Evolutionary conservation across 2,797 vertebrate species (phyloP).

Genomic region (Neosilurus mollespiculum): DNA sequence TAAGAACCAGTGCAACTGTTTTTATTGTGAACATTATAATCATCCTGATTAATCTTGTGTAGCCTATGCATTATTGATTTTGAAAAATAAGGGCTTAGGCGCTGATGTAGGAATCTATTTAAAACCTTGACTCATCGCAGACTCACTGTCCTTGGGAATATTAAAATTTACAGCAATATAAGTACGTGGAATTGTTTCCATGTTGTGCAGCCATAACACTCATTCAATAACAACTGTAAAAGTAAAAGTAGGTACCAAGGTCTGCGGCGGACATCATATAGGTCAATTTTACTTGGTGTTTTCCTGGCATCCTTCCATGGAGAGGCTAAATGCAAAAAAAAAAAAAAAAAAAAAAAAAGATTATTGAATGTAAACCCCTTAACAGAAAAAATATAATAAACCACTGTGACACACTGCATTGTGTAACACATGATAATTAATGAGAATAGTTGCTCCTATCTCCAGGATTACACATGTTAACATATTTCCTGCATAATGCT

Average conservation of each 20-base stretch:
- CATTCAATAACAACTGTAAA: constrained; percentile 18
- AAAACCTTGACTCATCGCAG: neutral
- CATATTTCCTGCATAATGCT: constrained; percentile 26
- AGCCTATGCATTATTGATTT: neutral
- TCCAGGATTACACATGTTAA: neutral
- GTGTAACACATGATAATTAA: neutral
- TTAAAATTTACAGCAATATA: no score
- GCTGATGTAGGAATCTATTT: neutral
- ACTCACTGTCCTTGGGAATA: neutral
- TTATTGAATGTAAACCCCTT: neutral
- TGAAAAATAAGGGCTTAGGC: neutral
- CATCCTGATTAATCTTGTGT: neutral
- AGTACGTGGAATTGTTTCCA: neutral
- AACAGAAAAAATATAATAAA: neutral
- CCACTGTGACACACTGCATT: neutral
- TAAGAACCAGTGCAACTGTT: neutral
- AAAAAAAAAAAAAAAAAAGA: constrained; percentile 19
- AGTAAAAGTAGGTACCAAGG: constrained; percentile 78
- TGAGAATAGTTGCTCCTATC: neutral
- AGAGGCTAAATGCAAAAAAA: constrained; percentile 76
- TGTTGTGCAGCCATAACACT: neutral
- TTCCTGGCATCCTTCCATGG: constrained; percentile 94
- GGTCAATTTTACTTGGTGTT: constrained; percentile 92
- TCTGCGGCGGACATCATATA: constrained; percentile 94
- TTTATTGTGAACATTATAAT: neutral